Evolutionary conservation across 1,140 invertebrate genomes (phyloP).

Genomic region (Drosophila pruinosa): DNA sequence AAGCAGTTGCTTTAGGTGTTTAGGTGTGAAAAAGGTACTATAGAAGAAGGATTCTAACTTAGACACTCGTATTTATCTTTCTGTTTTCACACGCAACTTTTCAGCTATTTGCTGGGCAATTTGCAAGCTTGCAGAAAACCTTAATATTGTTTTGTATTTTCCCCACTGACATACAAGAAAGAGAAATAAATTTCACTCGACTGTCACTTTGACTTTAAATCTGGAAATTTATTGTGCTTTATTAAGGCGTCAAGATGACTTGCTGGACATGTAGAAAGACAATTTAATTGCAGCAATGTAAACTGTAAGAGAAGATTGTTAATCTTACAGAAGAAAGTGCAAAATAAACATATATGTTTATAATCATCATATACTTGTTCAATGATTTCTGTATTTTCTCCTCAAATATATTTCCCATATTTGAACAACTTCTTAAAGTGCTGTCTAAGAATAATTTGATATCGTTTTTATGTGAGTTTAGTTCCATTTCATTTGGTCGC

Average conservation of each 20-base stretch:
- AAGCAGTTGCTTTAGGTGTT: no score
- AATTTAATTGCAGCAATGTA: no score
- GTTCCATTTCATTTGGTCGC: slow-evolving; percentile 59
- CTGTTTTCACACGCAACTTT: slow-evolving; percentile 49
- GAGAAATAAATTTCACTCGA: slow-evolving; percentile 24
- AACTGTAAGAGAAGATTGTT: no score
- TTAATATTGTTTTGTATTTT: slow-evolving; percentile 29
- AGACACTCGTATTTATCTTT: slow-evolving; percentile 46
- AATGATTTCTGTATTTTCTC: no score
- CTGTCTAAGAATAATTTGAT: neutral
- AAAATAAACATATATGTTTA: no score
- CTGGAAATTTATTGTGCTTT: slow-evolving; percentile 25
- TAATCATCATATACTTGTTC: no score
- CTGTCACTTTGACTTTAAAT: slow-evolving; percentile 26
- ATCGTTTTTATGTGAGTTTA: slow-evolving; percentile 54
- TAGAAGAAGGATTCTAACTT: slow-evolving; percentile 5
- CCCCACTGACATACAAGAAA: neutral
- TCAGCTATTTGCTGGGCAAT: slow-evolving; percentile 44
- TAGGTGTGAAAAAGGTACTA: neutral
- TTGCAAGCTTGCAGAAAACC: slow-evolving; percentile 31
- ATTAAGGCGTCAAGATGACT: neutral
- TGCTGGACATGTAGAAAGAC: no score
- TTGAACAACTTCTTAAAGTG: neutral
- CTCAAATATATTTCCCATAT: no score
- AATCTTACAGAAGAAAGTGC: no score